These are phyloP conservation scores for Penaeus monodon DNA, from an alignment of 2,888 invertebrate genomes.

Conservation along the genomic window DNA sequence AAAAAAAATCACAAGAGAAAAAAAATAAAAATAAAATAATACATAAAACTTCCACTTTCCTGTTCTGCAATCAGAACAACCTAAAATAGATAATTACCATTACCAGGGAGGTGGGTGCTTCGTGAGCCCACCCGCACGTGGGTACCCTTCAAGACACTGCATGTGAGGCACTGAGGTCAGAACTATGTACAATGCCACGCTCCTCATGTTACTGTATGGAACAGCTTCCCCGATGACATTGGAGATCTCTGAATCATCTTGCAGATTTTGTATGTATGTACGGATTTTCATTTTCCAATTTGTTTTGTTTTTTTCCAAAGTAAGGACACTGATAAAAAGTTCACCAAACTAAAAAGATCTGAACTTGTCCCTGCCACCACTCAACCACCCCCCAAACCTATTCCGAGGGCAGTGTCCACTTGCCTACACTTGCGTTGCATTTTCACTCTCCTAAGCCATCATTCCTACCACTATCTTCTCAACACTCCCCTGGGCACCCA, in stretches of 20 bases:
- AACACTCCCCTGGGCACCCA: no score
- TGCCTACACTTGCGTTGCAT: no score
- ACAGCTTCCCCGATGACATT: conserved; percentile 25
- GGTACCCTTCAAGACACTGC: conserved; percentile 48
- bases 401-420: no score
- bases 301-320: not conserved
- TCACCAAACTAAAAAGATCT: not conserved
- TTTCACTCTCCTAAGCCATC: no score
- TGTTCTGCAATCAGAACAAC: no score
- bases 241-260: conserved; percentile 18
- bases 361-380: conserved; percentile 15
- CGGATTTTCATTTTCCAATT: not conserved
- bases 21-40: no score
- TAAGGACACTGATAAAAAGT: not conserved
- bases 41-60: no score
- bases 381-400: not conserved
- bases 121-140: conserved; percentile 25
- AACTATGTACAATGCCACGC: conserved; percentile 40
- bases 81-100: conserved; percentile 10
- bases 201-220: conserved; percentile 14
- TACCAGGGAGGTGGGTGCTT: conserved; percentile 32
- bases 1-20: not conserved
- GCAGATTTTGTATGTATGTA: not conserved
- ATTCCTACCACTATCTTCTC: no score
- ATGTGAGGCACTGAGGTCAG: conserved; percentile 49